phyloP scores from a whole-genome alignment of 2,113 vertebrate species.

The Brachypteracias leptosomus region DNA sequence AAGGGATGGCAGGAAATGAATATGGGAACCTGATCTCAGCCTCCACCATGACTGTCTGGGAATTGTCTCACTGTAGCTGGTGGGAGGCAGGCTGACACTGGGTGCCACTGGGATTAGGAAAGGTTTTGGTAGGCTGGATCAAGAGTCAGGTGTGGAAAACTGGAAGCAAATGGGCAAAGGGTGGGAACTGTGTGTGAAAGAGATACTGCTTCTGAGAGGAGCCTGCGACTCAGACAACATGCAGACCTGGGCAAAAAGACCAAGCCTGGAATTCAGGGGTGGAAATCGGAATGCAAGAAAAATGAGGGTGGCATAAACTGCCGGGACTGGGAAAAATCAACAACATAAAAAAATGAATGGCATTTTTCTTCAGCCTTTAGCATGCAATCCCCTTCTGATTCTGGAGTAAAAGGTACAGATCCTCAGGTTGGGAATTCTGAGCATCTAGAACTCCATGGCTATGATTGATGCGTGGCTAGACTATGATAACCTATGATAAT shows the following conservation, averaged over 20 bases:
- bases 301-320: not conserved
- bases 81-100: not conserved
- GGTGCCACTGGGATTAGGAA: not conserved
- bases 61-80: not conserved
- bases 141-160: not conserved
- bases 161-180: not conserved
- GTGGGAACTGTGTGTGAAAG: not conserved
- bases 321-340: not conserved
- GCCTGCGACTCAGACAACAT: not conserved
- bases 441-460: accelerated
- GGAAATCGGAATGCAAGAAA: not conserved
- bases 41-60: not conserved
- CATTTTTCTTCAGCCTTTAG: not conserved
- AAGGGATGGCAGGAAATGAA: not conserved
- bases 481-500: not conserved
- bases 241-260: not conserved
- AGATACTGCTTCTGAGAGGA: not conserved
- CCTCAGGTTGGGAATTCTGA: not conserved
- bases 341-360: not conserved
- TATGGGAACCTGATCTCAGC: not conserved
- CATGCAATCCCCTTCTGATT: not conserved
- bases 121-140: not conserved
- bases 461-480: accelerated
- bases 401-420: not conserved
- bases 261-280: not conserved